Base-by-base conservation (phyloP, 2,888 invertebrate genomes). In the Drosophila kuntzei region DNA sequence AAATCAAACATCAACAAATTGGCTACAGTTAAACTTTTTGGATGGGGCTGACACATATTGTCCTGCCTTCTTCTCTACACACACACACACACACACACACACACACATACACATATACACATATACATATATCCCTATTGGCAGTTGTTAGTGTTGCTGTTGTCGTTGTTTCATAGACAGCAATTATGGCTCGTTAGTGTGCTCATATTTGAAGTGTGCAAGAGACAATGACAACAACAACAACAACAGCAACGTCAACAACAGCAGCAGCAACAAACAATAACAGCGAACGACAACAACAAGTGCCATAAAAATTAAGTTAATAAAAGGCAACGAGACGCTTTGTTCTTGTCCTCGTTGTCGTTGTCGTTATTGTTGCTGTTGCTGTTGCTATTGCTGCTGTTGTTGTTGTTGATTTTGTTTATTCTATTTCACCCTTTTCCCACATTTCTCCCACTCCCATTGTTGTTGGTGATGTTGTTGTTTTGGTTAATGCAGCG, bases 101-200 rank as follows among this genome's bases (percentile, higher is more conserved):
- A 36, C 6, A 29, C 12, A 29, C 12, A 44, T 16, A 36, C 39
- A 53, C 44, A 27, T 34, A 37, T 14, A 37, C 34, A 37, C 46
- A 46, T n/a, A 41, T 20, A 29, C 5, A 25, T 12, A 29, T 8
- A 41, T 18, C 22, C 34, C 44, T 74, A 73, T 64, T 69, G 77
- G 66, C 69, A 79, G 75, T 55, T 71, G 64, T 47, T 59, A 59
- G 54, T 79, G 74, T 78, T 71, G 68, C 43, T 60, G 66, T 53
- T 68, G 68, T 61, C 63, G 62, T 71, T 68, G 69, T 57, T 72
- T 80, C 81, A 89, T 87, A 77, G 86, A 85, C 88, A 85, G 86
- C 88, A 87, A 89, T 85, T 85, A 85, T 85, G 89, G 89, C 85
- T 87, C 88, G 89, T 89, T 89, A 87, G 86, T 76, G 88, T 78